Evolutionary conservation across 1,140 invertebrate genomes (phyloP).

Genomic region (Drosophila ercepeae): DNA sequence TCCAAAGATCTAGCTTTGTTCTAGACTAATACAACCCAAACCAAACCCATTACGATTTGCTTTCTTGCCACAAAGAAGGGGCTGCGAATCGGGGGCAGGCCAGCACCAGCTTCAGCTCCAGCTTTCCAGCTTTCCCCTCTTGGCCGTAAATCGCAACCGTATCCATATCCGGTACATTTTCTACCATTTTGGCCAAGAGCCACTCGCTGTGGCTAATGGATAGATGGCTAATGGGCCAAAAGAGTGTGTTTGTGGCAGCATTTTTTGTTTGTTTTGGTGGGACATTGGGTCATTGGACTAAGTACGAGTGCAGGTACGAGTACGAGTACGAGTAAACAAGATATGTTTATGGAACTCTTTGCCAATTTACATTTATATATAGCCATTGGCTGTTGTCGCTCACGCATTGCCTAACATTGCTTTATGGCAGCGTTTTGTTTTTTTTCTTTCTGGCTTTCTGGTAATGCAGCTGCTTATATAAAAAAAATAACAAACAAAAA

Average conservation of each 20-base stretch:
- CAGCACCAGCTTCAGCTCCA: too few relatives aligned
- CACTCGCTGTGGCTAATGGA: too few relatives aligned
- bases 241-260: constrained; percentile 2
- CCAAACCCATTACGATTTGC: too few relatives aligned
- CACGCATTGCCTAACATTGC: constrained; percentile 61
- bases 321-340: too few relatives aligned
- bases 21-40: too few relatives aligned
- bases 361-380: constrained; percentile 62
- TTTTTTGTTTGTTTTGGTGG: constrained; percentile 16
- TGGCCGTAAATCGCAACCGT: constrained; percentile 26
- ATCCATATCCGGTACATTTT: constrained; percentile 37
- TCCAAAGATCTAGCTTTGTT: too few relatives aligned
- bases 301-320: not conserved
- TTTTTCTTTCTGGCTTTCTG: too few relatives aligned
- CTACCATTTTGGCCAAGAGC: constrained; percentile 12
- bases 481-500: constrained; percentile 37
- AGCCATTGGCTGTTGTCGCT: constrained; percentile 37
- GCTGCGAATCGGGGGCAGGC: too few relatives aligned
- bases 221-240: not conserved
- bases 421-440: constrained; percentile 58
- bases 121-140: constrained; percentile 8
- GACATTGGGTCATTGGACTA: constrained; percentile 49
- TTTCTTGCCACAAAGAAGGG: too few relatives aligned
- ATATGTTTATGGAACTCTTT: constrained; percentile 52
- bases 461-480: constrained; percentile 45